Percentiles rank a stretch among this genome's conserved stretches.
Conservation (phyloP, 2,113 vertebrate species). For the Gopherus evgoodei region DNA sequence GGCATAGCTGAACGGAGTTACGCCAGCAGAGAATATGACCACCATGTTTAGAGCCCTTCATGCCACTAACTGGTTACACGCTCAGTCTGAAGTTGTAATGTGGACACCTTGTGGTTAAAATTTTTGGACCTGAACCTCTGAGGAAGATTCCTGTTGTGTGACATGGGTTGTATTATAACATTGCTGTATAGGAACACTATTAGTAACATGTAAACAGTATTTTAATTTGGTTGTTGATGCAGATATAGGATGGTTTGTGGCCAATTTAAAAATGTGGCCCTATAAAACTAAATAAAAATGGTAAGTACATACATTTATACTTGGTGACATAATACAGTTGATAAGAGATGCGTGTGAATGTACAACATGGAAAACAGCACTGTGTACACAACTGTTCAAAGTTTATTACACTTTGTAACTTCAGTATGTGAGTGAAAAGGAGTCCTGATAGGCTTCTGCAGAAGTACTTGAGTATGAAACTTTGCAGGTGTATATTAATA, state of each 20-base stretch:
- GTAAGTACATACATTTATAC: not conserved
- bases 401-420: not conserved
- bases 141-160: not conserved
- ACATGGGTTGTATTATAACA: not conserved
- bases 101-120: accelerated
- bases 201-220: not conserved
- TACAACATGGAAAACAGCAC: too few species aligned
- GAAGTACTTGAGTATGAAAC: not conserved
- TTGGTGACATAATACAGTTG: not conserved
- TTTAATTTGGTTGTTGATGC: not conserved
- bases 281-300: not conserved
- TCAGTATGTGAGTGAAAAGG: accelerated
- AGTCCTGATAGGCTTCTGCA: not conserved
- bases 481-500: not conserved
- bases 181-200: not conserved
- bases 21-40: not conserved
- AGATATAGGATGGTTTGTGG: not conserved
- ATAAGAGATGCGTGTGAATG: not conserved
- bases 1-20: not conserved
- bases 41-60: accelerated
- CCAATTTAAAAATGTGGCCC: not conserved
- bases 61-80: not conserved
- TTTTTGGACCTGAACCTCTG: not conserved
- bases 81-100: not conserved
- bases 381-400: not conserved